Base-by-base conservation (phyloP, 1,140 invertebrate species). In the Archivesica marissinica region DNA sequence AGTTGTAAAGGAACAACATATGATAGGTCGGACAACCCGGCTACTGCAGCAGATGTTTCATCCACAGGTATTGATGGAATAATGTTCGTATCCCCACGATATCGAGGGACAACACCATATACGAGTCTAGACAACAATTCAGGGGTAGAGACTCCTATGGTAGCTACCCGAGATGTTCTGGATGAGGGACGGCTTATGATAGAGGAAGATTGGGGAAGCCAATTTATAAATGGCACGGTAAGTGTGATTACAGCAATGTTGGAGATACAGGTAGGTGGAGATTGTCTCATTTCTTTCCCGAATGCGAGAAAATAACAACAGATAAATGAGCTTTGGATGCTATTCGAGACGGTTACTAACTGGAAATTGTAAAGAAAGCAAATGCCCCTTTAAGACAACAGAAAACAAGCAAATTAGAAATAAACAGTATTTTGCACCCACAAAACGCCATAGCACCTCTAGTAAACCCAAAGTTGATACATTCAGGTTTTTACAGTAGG, bases 41-140 rank as follows among this genome's bases (percentile, higher is more conserved):
- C 59, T 15, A 70, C 6, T 13, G 41, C 50, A 6, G n/a, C 44
- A 59, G 9, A 2, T 30, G 2, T 23, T 11, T 25, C 47, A 6
- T 52, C 74, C 6, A 3, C 50, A n/a, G 3, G 28, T 9, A 54
- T 30, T 9, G 23, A 17, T 77, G 74, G 74, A 59, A 59, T 33
- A 77, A 56, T 77, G 61, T 78, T 78, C 76, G 11, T 41, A 78
- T 78, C 76, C 76, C 47, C 33, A 76, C 33, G 33, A 4, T 76
- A 20, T n/a, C 52, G 23, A 64, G 76, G 33, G 76, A 78, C 30
- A 64, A 25, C 30, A 38, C 7, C 23, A 35, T 20, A 30, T 70
- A 23, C 25, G 52, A 38, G 23, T 25, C n/a, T 30, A 23, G 54
- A 23, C 38, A 9, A 2, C 56, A 64, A n/a, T 64, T 33, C n/a